Evolutionary conservation across 2,113 vertebrate genomes (phyloP).

Genomic region (Daubentonia madagascariensis): DNA sequence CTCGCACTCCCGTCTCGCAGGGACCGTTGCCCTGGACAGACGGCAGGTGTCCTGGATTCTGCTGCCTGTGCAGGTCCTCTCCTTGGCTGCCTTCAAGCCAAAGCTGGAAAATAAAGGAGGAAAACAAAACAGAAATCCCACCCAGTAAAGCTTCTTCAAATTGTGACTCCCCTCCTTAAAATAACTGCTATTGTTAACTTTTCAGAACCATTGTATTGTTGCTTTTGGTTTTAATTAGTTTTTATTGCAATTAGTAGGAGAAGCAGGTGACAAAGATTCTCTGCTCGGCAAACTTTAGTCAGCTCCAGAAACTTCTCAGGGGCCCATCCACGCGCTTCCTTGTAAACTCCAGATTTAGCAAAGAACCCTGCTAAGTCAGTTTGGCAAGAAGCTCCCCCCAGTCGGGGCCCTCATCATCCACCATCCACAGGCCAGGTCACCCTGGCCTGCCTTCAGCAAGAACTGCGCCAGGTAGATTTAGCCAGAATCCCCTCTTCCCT

Average conservation of each 20-base stretch:
- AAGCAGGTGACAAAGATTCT: not conserved
- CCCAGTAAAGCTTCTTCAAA: not conserved
- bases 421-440: not conserved
- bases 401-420: no score
- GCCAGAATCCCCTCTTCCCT: not conserved
- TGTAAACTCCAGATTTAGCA: not conserved
- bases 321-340: not conserved
- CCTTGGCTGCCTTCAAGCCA: rapidly evolving
- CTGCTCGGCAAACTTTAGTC: not conserved
- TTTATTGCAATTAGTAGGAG: not conserved
- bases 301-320: not conserved
- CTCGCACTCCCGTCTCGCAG: no score
- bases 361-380: not conserved
- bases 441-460: not conserved
- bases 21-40: not conserved
- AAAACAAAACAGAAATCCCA: not conserved
- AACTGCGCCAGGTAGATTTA: not conserved
- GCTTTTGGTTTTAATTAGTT: not conserved
- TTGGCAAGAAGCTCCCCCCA: not conserved
- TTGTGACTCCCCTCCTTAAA: not conserved
- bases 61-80: rapidly evolving
- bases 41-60: rapidly evolving
- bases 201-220: not conserved
- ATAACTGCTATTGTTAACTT: rapidly evolving
- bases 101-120: not conserved